Conservation (phyloP, 2,113 vertebrate species). For the Thalassoma bifasciatum region DNA sequence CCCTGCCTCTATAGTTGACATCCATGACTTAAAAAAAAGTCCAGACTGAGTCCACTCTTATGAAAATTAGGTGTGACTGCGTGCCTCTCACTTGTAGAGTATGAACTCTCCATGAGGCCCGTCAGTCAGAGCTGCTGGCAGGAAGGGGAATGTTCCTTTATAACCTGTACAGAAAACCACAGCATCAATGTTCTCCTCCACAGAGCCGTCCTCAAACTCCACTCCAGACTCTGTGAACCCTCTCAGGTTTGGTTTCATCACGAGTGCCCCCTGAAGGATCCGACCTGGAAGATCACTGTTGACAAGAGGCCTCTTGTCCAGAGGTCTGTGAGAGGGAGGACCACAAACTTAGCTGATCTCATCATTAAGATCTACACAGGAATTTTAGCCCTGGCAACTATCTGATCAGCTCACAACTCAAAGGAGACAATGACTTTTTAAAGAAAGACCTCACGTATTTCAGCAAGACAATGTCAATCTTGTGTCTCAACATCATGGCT, state of each 20-base stretch:
- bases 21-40: too few species aligned
- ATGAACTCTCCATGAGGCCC: conserved; percentile 80
- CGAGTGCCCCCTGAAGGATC: conserved; percentile 86
- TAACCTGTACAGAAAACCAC: conserved; percentile 94
- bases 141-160: conserved; percentile 85
- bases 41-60: too few species aligned
- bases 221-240: conserved; percentile 84
- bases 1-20: too few species aligned
- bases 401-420: too few species aligned
- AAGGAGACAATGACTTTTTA: too few species aligned
- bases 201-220: conserved; percentile 88
- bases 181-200: conserved; percentile 85
- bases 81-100: conserved; percentile 83
- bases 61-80: too few species aligned
- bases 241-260: conserved; percentile 85
- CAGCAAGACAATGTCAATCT: too few species aligned
- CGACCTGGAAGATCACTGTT: conserved; percentile 90
- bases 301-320: conserved; percentile 76
- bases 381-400: too few species aligned
- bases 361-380: too few species aligned
- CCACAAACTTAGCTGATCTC: too few species aligned
- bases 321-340: conserved; percentile 64
- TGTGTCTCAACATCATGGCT: too few species aligned
- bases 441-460: too few species aligned
- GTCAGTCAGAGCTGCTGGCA: conserved; percentile 76